A percentile compares a stretch with the other conserved stretches of the same genome.
Conservation (phyloP, 2,888 invertebrate species). For the Schizaphis graminum region DNA sequence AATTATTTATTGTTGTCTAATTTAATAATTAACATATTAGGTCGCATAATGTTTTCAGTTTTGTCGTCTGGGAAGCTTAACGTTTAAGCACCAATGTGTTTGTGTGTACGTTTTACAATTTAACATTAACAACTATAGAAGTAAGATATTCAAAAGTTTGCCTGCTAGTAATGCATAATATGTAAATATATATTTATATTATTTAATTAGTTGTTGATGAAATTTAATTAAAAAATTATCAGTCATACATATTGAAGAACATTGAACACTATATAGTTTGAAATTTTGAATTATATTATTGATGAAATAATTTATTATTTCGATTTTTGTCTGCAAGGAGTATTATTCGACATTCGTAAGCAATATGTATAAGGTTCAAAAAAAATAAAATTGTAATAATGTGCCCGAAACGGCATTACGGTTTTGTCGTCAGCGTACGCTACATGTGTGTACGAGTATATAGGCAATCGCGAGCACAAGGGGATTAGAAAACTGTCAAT, state of each 20-base stretch:
- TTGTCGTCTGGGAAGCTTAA: constrained; percentile 1
- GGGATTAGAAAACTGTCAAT: neutral
- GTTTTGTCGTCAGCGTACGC: neutral
- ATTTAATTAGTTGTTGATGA: neutral
- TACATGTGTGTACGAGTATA: neutral
- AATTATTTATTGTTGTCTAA: neutral
- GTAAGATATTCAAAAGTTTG: constrained; percentile 4
- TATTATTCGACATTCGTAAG: neutral
- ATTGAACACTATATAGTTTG: neutral
- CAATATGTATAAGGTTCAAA: neutral
- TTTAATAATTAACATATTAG: constrained; percentile 15
- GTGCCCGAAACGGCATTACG: neutral
- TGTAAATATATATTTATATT: neutral
- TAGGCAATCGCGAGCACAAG: neutral
- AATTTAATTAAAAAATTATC: neutral
- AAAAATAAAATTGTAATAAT: neutral
- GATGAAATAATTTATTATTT: neutral
- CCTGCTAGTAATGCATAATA: neutral
- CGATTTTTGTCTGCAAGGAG: neutral
- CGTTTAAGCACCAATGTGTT: neutral
- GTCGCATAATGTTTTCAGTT: neutral
- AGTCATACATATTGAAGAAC: neutral
- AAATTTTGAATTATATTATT: neutral
- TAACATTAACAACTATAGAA: neutral
- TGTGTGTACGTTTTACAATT: neutral